Percentiles rank a stretch among this genome's conserved stretches.
Evolutionary conservation across 2,888 invertebrate genomes (phyloP).

Genomic region (Linyphia triangularis): DNA sequence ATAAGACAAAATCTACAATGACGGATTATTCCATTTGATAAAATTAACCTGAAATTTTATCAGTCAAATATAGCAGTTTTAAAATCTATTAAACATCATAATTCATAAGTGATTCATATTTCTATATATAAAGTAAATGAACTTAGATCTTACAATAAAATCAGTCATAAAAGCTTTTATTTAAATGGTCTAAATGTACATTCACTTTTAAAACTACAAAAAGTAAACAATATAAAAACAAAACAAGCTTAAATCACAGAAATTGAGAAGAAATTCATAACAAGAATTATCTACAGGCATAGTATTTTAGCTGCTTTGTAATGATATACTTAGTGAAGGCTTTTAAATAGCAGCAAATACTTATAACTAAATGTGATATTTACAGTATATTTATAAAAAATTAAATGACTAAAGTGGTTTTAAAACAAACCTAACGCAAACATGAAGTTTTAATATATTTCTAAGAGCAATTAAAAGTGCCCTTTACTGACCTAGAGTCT

Average conservation of each 20-base stretch:
- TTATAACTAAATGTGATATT: background rate
- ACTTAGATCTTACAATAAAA: too few relatives aligned
- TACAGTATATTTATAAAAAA: background rate
- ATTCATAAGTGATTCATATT: too few relatives aligned
- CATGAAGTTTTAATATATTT: background rate
- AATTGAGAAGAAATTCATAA: background rate
- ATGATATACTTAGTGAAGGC: background rate
- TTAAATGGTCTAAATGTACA: conserved; percentile 15
- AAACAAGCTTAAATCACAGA: background rate
- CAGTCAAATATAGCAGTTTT: too few relatives aligned
- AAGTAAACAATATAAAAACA: conserved; percentile 15
- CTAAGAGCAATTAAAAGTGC: background rate
- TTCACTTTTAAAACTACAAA: conserved; percentile 5
- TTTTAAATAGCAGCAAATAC: background rate
- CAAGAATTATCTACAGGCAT: background rate
- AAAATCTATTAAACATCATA: too few relatives aligned
- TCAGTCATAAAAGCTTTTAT: conserved; percentile 28
- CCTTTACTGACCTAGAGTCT: background rate
- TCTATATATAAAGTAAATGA: too few relatives aligned
- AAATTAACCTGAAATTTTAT: too few relatives aligned
- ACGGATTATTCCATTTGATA: too few relatives aligned
- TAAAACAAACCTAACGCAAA: background rate
- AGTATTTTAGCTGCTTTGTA: background rate
- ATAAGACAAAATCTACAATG: too few relatives aligned
- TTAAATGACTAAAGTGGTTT: background rate